Base-by-base conservation (phyloP, 1,140 invertebrate species). In the Trinorchestia longiramus region DNA sequence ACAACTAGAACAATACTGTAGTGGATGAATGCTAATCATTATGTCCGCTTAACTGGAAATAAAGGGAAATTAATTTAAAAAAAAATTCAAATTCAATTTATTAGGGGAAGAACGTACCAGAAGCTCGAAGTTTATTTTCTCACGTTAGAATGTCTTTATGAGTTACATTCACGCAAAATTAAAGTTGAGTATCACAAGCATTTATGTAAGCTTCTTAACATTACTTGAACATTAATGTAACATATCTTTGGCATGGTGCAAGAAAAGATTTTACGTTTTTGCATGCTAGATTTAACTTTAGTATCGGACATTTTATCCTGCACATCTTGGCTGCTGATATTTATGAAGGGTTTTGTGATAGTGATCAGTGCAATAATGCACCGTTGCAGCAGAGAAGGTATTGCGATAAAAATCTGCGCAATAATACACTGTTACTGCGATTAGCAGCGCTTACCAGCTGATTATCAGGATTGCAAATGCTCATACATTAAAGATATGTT, bases 391-490 rank as follows among this genome's bases (percentile, higher is more conserved):
- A 77, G 62, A 42, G 8, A 47, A 11, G 44, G 92, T 40, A 94
- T 94, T 94, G 3, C 41, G 92, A 94, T 94, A n/a, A 43, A 43
- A 45, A 94, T 94, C 92, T 45, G 92, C 40, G 40, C 44, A 43
- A 94, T 94, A 45, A 45, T 94, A 19, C 92, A 45, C 44, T 47
- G 92, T 8, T 45, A 94, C 43, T 42, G 36, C 40, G 92, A 45
- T 45, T 43, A 19, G 40, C 41, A 94, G 40, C 43, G 40, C 11
- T 94, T 45, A 17, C 44, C 43, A 45, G 92, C 92, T 94, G 43
- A 94, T 94, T 94, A 94, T 94, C 92, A n/a, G 41, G 15, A 94
- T 42, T 44, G 47, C 92, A 94, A 94, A 94, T 43, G 92, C 43
- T 44, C 92, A 47, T 94, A n/a, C 40, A 94, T 94, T 94, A 45